Evolutionary conservation across 2,797 vertebrate species (phyloP).

Genomic region (Anguilla anguilla): DNA sequence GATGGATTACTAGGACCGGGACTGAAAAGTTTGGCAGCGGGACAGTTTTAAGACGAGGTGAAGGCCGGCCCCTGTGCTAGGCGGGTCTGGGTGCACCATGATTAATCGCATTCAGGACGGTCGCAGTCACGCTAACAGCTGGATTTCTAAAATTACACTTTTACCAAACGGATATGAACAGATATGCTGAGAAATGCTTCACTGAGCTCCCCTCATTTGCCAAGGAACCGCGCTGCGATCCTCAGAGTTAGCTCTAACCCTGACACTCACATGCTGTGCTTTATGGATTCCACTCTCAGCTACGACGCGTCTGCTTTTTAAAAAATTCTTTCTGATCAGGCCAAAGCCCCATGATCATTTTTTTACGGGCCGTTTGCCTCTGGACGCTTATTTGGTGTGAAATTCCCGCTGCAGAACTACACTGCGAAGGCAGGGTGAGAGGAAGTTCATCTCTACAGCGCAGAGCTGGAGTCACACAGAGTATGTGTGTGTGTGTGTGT

Average conservation of each 20-base stretch:
- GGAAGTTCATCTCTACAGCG: background rate
- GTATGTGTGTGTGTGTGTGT: background rate
- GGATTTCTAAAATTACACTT: background rate
- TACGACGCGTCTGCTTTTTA: background rate
- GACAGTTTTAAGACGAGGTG: background rate
- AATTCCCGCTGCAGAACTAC: background rate
- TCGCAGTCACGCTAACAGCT: background rate
- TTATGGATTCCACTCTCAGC: background rate
- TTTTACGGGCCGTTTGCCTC: background rate
- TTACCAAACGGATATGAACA: background rate
- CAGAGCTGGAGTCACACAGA: background rate
- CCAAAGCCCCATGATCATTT: background rate
- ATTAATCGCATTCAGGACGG: background rate
- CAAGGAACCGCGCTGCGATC: background rate
- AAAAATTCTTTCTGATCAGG: background rate
- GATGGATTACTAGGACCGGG: background rate
- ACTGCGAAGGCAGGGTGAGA: background rate
- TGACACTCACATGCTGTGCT: background rate
- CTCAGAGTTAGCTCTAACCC: background rate
- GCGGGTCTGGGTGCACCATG: too few relatives aligned
- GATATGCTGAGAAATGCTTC: background rate
- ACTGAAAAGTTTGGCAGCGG: background rate
- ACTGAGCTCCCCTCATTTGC: background rate
- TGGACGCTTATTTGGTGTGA: background rate
- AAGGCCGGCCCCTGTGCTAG: too few relatives aligned